A percentile compares a stretch with the other conserved stretches of the same genome.
phyloP scores from a whole-genome alignment of 2,113 vertebrate genomes.

The Rhipidura dahli region DNA sequence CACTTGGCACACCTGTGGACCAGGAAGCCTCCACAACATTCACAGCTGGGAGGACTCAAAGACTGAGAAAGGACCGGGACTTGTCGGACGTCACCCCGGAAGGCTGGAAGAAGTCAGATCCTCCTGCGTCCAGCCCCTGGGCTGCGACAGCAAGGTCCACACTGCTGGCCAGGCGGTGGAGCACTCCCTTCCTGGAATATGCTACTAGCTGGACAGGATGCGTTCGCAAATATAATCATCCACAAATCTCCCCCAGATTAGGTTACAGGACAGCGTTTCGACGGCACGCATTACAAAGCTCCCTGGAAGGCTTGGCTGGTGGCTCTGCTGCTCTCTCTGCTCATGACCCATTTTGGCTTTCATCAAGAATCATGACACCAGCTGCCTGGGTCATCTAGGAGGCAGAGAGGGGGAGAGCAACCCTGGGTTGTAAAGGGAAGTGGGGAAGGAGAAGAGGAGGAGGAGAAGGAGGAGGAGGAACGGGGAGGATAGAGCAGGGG shows the following conservation, averaged over 20 bases:
- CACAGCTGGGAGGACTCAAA: not conserved
- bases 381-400: constrained; percentile 57
- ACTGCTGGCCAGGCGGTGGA: not conserved
- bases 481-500: not conserved
- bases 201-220: constrained; percentile 51
- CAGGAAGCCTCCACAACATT: not conserved
- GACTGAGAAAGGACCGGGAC: not conserved
- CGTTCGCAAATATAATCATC: constrained; percentile 12
- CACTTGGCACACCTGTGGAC: not conserved
- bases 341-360: constrained; percentile 64
- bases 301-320: constrained; percentile 44
- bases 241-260: constrained; percentile 49
- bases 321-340: not conserved
- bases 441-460: not conserved
- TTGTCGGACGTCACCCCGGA: not conserved
- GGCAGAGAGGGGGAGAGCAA: constrained; percentile 45
- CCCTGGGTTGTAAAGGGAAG: not conserved
- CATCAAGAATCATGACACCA: constrained; percentile 58
- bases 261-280: constrained; percentile 17
- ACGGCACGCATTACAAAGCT: constrained; percentile 7
- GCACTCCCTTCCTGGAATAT: constrained; percentile 35
- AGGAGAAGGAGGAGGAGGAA: not conserved
- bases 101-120: constrained; percentile 24
- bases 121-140: not conserved
- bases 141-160: not conserved